Conservation (phyloP, 2,113 vertebrate genomes). For the Pardalotus punctatus region DNA sequence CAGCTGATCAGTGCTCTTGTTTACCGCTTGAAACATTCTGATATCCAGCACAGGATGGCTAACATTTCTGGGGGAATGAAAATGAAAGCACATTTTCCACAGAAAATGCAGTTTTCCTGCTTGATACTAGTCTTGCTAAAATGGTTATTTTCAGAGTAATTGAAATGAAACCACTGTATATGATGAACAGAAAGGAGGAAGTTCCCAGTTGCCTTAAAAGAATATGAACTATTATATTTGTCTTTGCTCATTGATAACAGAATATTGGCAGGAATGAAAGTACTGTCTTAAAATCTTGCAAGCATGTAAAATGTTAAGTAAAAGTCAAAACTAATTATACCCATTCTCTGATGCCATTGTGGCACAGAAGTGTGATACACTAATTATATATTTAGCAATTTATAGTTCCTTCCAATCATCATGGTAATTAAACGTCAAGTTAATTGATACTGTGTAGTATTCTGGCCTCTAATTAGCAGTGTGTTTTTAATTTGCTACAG, state of each 20-base stretch:
- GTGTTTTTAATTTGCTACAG: not conserved
- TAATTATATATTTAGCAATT: slow-evolving; percentile 21
- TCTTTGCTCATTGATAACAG: slow-evolving; percentile 17
- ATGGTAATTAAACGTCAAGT: slow-evolving; percentile 4
- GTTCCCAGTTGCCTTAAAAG: not conserved
- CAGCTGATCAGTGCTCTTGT: not conserved
- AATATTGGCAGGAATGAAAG: not conserved
- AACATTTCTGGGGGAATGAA: not conserved
- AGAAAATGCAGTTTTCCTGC: not conserved
- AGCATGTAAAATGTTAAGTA: not conserved
- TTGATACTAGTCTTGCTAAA: not conserved
- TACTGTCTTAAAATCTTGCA: not conserved
- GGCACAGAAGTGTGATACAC: slow-evolving; percentile 7
- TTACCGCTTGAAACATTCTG: not conserved
- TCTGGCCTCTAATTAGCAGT: slow-evolving; percentile 18
- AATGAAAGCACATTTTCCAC: not conserved
- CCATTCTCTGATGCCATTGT: not conserved
- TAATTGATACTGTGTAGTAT: not conserved
- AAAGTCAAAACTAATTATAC: not conserved
- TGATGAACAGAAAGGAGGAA: not conserved
- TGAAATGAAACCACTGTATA: not conserved
- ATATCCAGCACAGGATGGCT: not conserved
- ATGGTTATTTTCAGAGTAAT: not conserved
- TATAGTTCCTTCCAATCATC: slow-evolving; percentile 17
- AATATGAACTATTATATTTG: not conserved